Evolutionary conservation across 2,113 vertebrate species (phyloP), one percentile per base, ranked within the genome.

Genomic region (Cyphomyrus plagiostoma): DNA sequence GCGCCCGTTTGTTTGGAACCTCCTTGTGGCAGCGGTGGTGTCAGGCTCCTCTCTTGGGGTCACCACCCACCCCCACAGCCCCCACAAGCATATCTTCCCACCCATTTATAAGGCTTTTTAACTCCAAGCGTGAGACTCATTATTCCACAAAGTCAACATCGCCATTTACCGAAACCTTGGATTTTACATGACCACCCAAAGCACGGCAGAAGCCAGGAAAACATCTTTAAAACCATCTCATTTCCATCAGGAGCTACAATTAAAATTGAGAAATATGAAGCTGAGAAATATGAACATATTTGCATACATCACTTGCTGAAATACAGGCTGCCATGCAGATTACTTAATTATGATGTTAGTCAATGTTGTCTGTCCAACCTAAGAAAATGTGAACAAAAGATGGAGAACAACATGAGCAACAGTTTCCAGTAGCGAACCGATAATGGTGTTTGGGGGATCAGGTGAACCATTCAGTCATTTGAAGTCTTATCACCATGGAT

Each of bases 61-160:
- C 74, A 42, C 30, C 35, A 7, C 13, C 30, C 35, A 42, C 88
- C 15, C 56, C 56, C 56, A n/a, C 23, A 62, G 23, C 56, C 56
- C 56, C 93, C 92, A 91, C 77, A 91, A 89, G 90, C 90, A 74
- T 50, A 5, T 88, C 90, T 91, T 82, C 42, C 39, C 45, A 84
- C 23, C 21, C 89, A 50, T 86, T 80, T 80, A 80, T 80, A 80
- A 35, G 35, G 74, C 35, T 42, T 80, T 56, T 39, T 80, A 80
- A 42, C 17, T 17, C 35, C 15, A 42, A 77, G 35, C 1, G n/a
- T 77, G 74, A 42, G 35, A 77, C 74, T 80, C 13, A 80, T 80
- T 19, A 42, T 42, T 42, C 35, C 35, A 80, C 35, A 42, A 80
- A 39, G 74, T 80, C 70, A 66, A 66, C 62, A 77, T 77, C 74